Evolutionary conservation across 2,797 vertebrate genomes (phyloP).

Genomic region (Decapterus maruadsi): DNA sequence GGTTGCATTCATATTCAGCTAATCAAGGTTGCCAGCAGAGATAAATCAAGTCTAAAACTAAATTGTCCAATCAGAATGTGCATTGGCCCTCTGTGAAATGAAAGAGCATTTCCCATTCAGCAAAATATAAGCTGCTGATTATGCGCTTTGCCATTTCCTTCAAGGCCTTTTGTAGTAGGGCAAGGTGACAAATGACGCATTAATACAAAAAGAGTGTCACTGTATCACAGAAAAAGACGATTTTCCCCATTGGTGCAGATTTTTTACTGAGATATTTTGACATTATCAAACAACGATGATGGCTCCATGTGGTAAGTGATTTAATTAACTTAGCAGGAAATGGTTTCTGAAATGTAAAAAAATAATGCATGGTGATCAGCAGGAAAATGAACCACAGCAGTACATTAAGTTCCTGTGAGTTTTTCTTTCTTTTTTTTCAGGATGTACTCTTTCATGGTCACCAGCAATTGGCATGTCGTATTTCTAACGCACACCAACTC

Average conservation of each 20-base stretch:
- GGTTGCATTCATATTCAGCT: conserved; percentile 31
- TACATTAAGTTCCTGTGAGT: not conserved
- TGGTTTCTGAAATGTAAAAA: conserved; percentile 20
- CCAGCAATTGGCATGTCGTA: conserved; percentile 26
- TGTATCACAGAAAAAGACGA: not conserved
- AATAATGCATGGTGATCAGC: conserved; percentile 4
- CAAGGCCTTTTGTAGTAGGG: conserved; percentile 8
- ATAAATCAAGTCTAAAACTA: conserved; percentile 56
- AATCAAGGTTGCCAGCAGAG: conserved; percentile 45
- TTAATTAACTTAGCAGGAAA: not conserved
- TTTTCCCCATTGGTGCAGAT: not conserved
- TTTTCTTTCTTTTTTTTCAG: not conserved
- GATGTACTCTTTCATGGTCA: not conserved
- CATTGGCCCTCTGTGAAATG: conserved; percentile 37
- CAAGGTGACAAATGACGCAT: conserved; percentile 34
- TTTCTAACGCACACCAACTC: conserved; percentile 32
- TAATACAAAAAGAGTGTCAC: not conserved
- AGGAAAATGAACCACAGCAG: not conserved
- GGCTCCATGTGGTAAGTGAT: not conserved
- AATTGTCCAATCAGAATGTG: conserved; percentile 30
- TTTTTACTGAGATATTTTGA: not conserved
- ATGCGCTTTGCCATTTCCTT: conserved; percentile 29
- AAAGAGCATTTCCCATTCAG: conserved; percentile 47
- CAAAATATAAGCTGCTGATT: conserved; percentile 39
- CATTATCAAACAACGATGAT: conserved; percentile 12